Conservation (phyloP, 2,113 vertebrate species). For the Prinia subflava region DNA sequence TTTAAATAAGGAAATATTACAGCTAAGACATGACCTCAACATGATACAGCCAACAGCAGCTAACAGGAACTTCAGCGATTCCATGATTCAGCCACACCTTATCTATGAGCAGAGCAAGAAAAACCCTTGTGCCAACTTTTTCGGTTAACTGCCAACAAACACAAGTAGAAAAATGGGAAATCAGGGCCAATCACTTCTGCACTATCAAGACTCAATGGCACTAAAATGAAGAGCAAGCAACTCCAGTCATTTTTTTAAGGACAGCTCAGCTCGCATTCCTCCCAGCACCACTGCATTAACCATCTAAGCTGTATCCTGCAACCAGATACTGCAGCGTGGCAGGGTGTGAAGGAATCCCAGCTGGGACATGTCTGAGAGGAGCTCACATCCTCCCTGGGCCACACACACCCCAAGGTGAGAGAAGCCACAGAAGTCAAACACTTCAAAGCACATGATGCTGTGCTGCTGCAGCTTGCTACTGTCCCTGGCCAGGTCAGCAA, state of each 20-base stretch:
- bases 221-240: neutral
- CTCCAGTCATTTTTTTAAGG: neutral
- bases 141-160: neutral
- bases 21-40: fast-evolving
- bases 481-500: neutral
- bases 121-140: neutral
- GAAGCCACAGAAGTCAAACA: neutral
- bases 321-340: fast-evolving
- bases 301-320: fast-evolving
- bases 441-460: fast-evolving
- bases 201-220: neutral
- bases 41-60: neutral
- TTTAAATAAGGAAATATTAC: neutral
- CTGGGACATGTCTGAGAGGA: fast-evolving
- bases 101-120: neutral
- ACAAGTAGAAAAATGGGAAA: neutral
- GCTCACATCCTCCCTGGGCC: fast-evolving
- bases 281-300: too few relatives aligned
- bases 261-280: neutral
- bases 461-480: neutral
- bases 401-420: neutral
- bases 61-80: neutral
- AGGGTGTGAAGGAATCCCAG: too few relatives aligned
- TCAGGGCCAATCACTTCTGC: fast-evolving
- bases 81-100: fast-evolving